Conservation (phyloP, 2,888 invertebrate genomes). For the Campoletis raptor region DNA sequence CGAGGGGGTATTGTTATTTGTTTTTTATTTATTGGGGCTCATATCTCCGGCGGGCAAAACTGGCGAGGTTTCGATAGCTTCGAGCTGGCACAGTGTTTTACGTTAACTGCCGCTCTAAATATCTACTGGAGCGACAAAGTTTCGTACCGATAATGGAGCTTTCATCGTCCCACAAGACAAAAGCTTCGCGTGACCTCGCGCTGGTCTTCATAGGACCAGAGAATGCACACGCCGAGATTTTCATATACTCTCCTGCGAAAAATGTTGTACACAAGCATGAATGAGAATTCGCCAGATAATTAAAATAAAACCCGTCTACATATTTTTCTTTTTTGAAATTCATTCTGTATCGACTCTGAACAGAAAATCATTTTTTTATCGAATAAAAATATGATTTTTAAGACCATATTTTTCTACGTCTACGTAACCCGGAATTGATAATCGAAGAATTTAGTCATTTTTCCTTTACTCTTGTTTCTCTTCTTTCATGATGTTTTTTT, state of each 20-base stretch:
- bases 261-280: neutral
- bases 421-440: neutral
- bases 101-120: slow-evolving; percentile 70
- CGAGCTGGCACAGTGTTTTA: slow-evolving; percentile 51
- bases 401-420: neutral
- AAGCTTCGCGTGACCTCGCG: slow-evolving; percentile 56
- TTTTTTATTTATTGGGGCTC: slow-evolving; percentile 48
- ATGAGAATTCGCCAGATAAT: neutral
- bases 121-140: slow-evolving; percentile 69
- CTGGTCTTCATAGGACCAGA: slow-evolving; percentile 27
- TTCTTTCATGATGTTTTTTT: neutral
- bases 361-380: neutral
- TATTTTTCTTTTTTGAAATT: neutral
- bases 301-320: neutral
- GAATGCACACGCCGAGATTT: slow-evolving; percentile 17
- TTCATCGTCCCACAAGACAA: slow-evolving; percentile 61
- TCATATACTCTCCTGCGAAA: neutral
- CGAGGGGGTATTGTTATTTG: slow-evolving; percentile 20
- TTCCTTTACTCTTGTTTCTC: neutral
- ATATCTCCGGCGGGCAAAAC: slow-evolving; percentile 45
- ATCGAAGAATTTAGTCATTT: neutral
- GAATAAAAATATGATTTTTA: neutral
- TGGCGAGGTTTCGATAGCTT: slow-evolving; percentile 27
- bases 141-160: slow-evolving; percentile 70
- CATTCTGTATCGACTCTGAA: neutral